phyloP scores from a whole-genome alignment of 2,888 invertebrate genomes.

The Drosophila fungiperda region DNA sequence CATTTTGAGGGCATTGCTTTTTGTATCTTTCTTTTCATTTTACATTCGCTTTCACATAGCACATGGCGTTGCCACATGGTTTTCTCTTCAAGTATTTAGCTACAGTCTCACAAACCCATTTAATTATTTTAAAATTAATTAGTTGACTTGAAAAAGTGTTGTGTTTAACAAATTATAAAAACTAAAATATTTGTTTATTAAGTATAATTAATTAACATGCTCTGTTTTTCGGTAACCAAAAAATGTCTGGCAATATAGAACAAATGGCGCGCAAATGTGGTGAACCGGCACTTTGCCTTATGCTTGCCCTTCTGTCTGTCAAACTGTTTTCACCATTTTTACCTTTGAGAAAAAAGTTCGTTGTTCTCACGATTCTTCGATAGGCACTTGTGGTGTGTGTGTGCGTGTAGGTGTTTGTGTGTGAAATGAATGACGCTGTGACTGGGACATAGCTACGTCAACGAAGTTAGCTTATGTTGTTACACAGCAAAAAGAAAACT shows the following conservation, averaged over 20 bases:
- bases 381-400: conserved; percentile 46
- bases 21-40: conserved; percentile 63
- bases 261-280: conserved; percentile 77
- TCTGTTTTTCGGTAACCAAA: conserved; percentile 5
- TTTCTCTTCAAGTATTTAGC: conserved; percentile 26
- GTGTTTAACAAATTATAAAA: not conserved
- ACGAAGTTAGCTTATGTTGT: conserved; percentile 58
- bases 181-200: not conserved
- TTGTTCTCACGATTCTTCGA: conserved; percentile 68
- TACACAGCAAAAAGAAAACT: conserved; percentile 72
- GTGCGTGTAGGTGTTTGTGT: conserved; percentile 35
- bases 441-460: conserved; percentile 65
- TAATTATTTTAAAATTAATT: conserved; percentile 5
- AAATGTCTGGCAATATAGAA: conserved; percentile 43
- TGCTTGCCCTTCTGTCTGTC: conserved; percentile 43
- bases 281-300: conserved; percentile 73
- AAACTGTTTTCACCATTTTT: conserved; percentile 56
- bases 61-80: conserved; percentile 74
- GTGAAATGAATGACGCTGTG: conserved; percentile 62
- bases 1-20: conserved; percentile 74
- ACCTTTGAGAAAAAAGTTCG: conserved; percentile 72
- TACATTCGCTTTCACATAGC: conserved; percentile 74
- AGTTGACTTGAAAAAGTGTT: not conserved
- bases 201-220: not conserved
- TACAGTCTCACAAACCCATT: conserved; percentile 47